Conservation (phyloP, 2,113 vertebrate genomes). For the Suricata suricatta region DNA sequence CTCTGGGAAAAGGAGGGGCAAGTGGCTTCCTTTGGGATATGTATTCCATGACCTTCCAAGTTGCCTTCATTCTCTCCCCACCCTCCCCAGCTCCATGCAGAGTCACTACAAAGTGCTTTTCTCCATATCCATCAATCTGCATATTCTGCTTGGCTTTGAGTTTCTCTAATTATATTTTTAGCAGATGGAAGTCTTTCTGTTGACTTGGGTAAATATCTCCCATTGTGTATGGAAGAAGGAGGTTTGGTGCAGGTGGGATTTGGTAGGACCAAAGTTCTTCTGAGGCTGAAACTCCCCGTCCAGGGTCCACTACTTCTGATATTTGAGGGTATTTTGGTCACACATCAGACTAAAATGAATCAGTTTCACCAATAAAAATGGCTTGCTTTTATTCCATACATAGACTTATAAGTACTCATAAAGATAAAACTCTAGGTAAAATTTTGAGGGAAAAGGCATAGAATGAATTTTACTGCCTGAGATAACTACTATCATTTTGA, state of each 20-base stretch:
- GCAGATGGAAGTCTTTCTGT: constrained; percentile 81
- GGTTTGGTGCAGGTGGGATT: neutral
- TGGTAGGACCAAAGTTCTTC: neutral
- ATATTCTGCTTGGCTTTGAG: constrained; percentile 76
- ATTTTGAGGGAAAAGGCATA: neutral
- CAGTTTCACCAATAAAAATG: neutral
- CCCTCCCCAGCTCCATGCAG: neutral
- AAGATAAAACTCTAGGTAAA: neutral
- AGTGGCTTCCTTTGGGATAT: neutral
- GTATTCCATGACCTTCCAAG: neutral
- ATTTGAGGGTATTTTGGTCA: neutral
- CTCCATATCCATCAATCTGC: constrained; percentile 71
- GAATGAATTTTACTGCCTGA: neutral
- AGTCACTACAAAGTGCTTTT: constrained; percentile 75
- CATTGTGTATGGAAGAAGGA: constrained; percentile 55
- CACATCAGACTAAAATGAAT: neutral
- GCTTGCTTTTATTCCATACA: neutral
- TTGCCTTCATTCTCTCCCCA: neutral
- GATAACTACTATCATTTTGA: neutral
- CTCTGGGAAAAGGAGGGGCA: neutral
- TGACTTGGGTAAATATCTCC: constrained; percentile 75
- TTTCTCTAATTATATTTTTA: constrained; percentile 83
- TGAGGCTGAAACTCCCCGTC: neutral
- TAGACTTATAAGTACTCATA: neutral
- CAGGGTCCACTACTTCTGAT: neutral